Conservation (phyloP, 2,113 vertebrate species). For the Alces alces region DNA sequence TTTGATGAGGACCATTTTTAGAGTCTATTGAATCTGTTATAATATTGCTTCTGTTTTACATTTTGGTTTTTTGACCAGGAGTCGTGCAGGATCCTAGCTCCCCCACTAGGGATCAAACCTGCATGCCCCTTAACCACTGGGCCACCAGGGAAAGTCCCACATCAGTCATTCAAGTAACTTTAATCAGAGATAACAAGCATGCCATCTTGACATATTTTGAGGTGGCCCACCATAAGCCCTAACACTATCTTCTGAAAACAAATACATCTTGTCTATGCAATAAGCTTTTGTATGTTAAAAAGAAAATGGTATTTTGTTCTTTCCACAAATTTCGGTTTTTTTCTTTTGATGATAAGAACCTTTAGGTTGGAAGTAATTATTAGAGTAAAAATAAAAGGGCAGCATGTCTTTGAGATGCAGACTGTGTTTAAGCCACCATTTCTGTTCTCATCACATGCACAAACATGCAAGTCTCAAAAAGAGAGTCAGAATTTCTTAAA, state of each 20-base stretch:
- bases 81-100: not conserved
- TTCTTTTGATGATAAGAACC: not conserved
- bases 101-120: not conserved
- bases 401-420: not conserved
- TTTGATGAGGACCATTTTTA: not conserved
- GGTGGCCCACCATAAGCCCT: not conserved
- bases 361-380: not conserved
- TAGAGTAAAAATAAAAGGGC: not conserved
- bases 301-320: not conserved
- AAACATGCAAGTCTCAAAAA: not conserved
- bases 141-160: not conserved
- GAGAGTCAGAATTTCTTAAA: not conserved
- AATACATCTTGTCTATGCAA: not conserved
- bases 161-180: not conserved
- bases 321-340: not conserved
- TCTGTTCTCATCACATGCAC: not conserved
- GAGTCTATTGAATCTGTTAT: not conserved
- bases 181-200: not conserved
- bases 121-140: not conserved
- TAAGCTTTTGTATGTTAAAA: not conserved
- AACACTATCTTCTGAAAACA: not conserved
- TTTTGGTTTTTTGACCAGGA: not conserved
- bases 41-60: not conserved
- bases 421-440: not conserved
- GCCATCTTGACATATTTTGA: not conserved